Evolutionary conservation across 2,797 vertebrate genomes (phyloP).

Genomic region (Macropus fuliginosus): DNA sequence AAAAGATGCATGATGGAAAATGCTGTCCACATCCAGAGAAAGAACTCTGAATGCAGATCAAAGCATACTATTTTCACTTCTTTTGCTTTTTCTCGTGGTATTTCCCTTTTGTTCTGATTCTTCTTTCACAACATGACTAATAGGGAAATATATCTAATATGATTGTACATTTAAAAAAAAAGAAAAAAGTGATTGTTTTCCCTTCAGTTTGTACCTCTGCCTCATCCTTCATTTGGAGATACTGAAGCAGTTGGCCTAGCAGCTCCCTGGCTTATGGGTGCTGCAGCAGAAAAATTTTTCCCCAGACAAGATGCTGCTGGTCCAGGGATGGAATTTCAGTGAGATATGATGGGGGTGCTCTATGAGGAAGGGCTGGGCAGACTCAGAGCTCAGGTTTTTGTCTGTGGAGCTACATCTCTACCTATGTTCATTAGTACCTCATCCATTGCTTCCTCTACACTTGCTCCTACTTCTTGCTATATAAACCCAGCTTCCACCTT

Average conservation of each 20-base stretch:
- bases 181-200: not conserved
- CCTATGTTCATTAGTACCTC: not conserved
- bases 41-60: too few species aligned
- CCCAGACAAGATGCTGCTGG: not conserved
- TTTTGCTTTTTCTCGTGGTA: too few species aligned
- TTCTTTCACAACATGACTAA: too few species aligned
- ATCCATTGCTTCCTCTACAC: not conserved
- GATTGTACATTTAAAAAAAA: too few species aligned
- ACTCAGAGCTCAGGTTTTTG: not conserved
- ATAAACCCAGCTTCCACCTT: not conserved
- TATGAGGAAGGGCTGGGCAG: not conserved
- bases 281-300: not conserved
- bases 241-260: not conserved
- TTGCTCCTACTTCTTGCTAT: not conserved
- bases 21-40: too few species aligned
- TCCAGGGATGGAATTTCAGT: not conserved
- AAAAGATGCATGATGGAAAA: too few species aligned
- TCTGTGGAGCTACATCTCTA: not conserved
- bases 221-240: not conserved
- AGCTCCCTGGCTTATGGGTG: not conserved
- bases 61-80: too few species aligned
- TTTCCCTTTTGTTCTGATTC: too few species aligned
- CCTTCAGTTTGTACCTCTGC: not conserved
- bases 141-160: too few species aligned
- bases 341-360: not conserved